Evolutionary conservation across 2,797 vertebrate genomes (phyloP).

Genomic region (Xyrichtys novacula): DNA sequence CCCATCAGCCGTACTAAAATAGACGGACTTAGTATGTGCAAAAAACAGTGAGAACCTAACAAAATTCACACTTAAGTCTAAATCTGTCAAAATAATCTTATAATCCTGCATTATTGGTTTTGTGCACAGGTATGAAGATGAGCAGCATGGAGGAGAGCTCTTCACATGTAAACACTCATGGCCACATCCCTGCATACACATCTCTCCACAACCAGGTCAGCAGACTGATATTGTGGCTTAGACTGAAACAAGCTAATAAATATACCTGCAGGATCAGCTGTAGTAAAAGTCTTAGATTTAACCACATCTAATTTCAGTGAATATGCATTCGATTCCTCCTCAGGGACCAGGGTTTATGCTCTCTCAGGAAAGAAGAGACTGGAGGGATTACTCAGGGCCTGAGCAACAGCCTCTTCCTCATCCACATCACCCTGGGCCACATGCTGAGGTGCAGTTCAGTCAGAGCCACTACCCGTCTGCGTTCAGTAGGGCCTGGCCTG

Average conservation of each 20-base stretch:
- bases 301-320: not conserved
- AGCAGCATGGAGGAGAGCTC: conserved; percentile 86
- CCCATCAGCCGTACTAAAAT: not conserved
- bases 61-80: not conserved
- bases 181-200: conserved; percentile 87
- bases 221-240: conserved; percentile 7
- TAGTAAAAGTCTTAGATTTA: not conserved
- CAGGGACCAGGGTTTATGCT: conserved; percentile 91
- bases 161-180: conserved; percentile 82
- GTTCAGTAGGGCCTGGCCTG: conserved; percentile 91
- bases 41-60: conserved; percentile 4
- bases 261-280: not conserved
- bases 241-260: not conserved
- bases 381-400: conserved; percentile 90
- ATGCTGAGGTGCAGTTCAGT: conserved; percentile 89
- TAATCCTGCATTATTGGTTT: conserved; percentile 5
- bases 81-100: conserved; percentile 1
- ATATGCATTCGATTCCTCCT: not conserved
- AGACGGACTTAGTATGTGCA: conserved; percentile 7
- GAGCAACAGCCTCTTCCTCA: conserved; percentile 82
- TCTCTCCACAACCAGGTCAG: conserved; percentile 91
- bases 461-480: conserved; percentile 88
- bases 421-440: conserved; percentile 76
- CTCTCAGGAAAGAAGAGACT: conserved; percentile 90
- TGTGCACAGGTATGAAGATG: conserved; percentile 88